Conservation (phyloP, 2,113 vertebrate species). For the Hemichromis elongatus region DNA sequence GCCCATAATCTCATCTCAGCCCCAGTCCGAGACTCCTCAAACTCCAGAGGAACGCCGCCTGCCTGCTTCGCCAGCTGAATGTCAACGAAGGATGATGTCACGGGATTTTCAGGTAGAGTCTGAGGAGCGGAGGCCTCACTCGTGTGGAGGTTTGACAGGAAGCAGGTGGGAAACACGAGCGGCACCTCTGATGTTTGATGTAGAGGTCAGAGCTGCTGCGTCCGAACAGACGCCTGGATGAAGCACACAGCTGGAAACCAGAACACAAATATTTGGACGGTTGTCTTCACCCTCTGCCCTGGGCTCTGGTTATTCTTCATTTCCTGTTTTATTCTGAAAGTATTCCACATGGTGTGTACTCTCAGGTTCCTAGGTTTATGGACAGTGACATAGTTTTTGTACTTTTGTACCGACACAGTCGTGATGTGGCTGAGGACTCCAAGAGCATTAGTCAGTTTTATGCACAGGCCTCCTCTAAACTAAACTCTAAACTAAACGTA, state of each 20-base stretch:
- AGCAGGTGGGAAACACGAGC: background rate
- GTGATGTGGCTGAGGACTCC: too few relatives aligned
- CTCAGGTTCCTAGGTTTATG: background rate
- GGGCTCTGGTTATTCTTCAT: background rate
- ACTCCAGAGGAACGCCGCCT: constrained; percentile 25
- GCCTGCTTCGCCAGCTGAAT: constrained; percentile 31
- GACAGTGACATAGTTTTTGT: background rate
- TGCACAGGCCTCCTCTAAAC: background rate
- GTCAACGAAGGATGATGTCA: background rate
- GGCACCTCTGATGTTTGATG: background rate
- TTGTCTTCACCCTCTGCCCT: background rate
- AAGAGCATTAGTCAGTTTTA: background rate
- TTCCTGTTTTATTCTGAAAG: background rate
- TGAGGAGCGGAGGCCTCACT: background rate
- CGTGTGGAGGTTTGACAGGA: background rate
- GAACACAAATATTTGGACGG: background rate
- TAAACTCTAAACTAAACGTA: background rate
- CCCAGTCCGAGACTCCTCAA: constrained; percentile 22
- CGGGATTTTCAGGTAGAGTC: background rate
- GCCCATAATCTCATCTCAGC: constrained; percentile 49
- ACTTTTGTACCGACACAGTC: background rate
- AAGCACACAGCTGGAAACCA: background rate
- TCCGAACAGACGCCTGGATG: background rate
- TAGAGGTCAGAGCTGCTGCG: background rate
- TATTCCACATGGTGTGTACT: background rate